phyloP scores from a whole-genome alignment of 2,888 invertebrate genomes.

The Metopia argyrocephala region DNA sequence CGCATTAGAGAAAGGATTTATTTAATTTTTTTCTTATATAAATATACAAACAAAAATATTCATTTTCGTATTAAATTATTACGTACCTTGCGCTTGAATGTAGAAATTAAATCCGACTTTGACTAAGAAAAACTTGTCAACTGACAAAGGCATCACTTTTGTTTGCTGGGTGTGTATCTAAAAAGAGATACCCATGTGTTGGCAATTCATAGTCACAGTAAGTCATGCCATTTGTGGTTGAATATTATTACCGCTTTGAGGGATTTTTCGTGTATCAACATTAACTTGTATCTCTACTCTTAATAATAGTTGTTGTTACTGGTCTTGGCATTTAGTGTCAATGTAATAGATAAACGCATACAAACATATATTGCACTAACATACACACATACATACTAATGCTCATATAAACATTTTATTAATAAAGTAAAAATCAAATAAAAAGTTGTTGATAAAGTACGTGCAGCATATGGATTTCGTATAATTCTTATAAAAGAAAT shows the following conservation, averaged over 20 bases:
- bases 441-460: constrained; percentile 45
- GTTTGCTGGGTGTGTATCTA: neutral
- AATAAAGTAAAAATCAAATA: constrained; percentile 50
- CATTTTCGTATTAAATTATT: too few species aligned
- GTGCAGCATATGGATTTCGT: constrained; percentile 34
- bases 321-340: neutral
- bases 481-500: neutral
- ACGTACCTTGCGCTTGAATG: too few species aligned
- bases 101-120: too few species aligned
- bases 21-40: too few species aligned
- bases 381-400: neutral
- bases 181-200: constrained; percentile 1
- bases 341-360: too few species aligned
- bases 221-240: constrained; percentile 40
- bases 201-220: neutral
- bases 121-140: too few species aligned
- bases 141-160: too few species aligned
- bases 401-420: constrained; percentile 41
- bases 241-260: constrained; percentile 46
- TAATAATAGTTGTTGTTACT: constrained; percentile 5
- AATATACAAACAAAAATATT: too few species aligned
- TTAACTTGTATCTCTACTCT: constrained; percentile 22
- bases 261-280: constrained; percentile 53
- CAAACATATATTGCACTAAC: neutral
- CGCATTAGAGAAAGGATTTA: too few species aligned